These are phyloP conservation scores for Andrena praecox DNA, from an alignment of 2,888 invertebrate species.

Conservation along the genomic window DNA sequence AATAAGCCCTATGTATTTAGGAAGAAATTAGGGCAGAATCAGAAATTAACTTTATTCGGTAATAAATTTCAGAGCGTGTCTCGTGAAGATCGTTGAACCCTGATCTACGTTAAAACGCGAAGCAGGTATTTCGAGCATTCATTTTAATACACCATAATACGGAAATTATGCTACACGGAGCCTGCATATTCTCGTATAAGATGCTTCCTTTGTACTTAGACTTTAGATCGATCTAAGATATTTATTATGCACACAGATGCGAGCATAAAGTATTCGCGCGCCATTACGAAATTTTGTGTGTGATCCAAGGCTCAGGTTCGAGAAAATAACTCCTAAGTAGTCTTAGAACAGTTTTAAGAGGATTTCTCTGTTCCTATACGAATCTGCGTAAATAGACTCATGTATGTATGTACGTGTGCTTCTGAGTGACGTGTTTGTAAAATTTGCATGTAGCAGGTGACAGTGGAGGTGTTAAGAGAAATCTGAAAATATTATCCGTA, in stretches of 20 bases:
- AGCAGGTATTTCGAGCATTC: background rate
- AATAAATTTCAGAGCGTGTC: background rate
- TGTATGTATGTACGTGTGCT: background rate
- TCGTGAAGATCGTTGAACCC: background rate
- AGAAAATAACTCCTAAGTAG: slow-evolving; percentile 10
- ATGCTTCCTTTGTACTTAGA: slow-evolving; percentile 6
- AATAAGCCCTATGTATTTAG: too few species aligned
- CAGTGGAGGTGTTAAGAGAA: too few species aligned
- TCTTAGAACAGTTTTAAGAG: slow-evolving; percentile 30
- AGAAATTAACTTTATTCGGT: background rate
- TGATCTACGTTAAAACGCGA: slow-evolving; percentile 1
- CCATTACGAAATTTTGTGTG: slow-evolving; percentile 9
- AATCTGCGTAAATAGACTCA: background rate
- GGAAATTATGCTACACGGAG: slow-evolving; percentile 6
- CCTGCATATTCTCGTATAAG: slow-evolving; percentile 1
- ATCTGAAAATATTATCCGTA: too few species aligned
- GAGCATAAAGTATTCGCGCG: background rate
- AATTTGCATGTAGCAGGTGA: slow-evolving; percentile 15
- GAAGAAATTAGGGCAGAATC: background rate
- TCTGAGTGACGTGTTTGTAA: slow-evolving; percentile 7
- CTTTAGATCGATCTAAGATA: background rate
- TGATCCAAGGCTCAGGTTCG: background rate
- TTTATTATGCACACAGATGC: background rate
- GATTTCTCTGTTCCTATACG: slow-evolving; percentile 24
- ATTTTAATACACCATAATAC: slow-evolving; percentile 10